phyloP scores from a whole-genome alignment of 1,140 invertebrate genomes.

The Nasonia giraulti region DNA sequence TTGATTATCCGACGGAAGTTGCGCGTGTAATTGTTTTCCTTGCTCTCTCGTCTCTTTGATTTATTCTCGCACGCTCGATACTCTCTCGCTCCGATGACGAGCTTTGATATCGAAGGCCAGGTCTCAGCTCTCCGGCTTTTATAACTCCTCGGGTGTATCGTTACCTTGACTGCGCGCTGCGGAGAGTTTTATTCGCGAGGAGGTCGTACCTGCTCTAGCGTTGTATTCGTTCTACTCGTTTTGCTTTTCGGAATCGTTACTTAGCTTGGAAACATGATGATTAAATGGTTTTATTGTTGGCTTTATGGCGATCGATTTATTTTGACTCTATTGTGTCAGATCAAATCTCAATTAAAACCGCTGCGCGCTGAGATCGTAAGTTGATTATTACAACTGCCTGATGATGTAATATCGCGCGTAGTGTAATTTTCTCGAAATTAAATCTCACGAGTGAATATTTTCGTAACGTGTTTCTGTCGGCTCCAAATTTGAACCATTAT shows the following conservation, averaged over 20 bases:
- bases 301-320: background rate
- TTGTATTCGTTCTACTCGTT: background rate
- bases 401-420: too few relatives aligned
- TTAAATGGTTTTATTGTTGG: background rate
- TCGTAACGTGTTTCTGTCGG: too few relatives aligned
- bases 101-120: conserved; percentile 29
- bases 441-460: too few relatives aligned
- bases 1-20: conserved; percentile 52
- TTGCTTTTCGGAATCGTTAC: background rate
- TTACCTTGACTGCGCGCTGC: background rate
- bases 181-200: background rate
- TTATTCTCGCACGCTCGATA: conserved; percentile 36
- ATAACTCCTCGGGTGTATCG: conserved; percentile 15
- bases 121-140: conserved; percentile 10
- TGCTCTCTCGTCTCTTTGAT: conserved; percentile 31
- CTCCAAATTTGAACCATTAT: too few relatives aligned
- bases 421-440: too few relatives aligned
- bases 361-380: too few relatives aligned
- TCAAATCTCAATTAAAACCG: conserved; percentile 13
- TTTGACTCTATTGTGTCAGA: conserved; percentile 6
- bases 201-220: background rate
- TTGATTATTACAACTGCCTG: too few relatives aligned
- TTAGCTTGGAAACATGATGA: too few relatives aligned
- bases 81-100: conserved; percentile 35
- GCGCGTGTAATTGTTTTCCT: conserved; percentile 48